Conservation (phyloP, 1,140 invertebrate genomes). For the Leptinotarsa undecemlineata region DNA sequence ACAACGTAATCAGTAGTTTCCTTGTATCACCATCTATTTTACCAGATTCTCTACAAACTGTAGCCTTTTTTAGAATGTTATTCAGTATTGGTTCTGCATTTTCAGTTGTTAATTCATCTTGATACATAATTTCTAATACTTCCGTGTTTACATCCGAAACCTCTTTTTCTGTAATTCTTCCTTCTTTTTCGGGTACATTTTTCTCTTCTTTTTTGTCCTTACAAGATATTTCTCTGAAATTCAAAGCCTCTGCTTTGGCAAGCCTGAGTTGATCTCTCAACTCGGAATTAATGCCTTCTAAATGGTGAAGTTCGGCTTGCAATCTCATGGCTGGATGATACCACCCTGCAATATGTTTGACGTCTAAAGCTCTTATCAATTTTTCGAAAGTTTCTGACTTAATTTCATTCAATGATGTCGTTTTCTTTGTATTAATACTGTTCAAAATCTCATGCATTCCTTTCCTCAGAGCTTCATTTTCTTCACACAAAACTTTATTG, state of each 20-base stretch:
- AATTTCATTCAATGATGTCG: conserved; percentile 52
- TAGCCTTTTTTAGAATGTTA: conserved; percentile 12
- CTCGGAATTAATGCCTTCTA: conserved; percentile 63
- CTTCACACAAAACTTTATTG: conserved; percentile 63
- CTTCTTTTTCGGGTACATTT: background rate
- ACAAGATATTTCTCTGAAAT: conserved; percentile 4
- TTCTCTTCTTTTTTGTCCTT: background rate
- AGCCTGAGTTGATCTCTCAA: conserved; percentile 58
- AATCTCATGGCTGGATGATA: conserved; percentile 75
- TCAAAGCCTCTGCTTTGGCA: conserved; percentile 24
- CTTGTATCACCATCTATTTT: background rate
- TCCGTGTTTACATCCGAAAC: background rate
- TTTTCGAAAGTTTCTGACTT: conserved; percentile 63
- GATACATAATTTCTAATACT: background rate
- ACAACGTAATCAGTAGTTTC: background rate
- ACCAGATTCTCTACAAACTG: background rate
- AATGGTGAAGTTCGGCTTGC: conserved; percentile 66
- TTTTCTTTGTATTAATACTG: conserved; percentile 63
- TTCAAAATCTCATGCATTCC: conserved; percentile 71
- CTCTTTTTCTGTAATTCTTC: background rate
- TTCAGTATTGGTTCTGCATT: conserved; percentile 14
- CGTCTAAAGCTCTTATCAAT: conserved; percentile 67
- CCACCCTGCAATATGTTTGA: conserved; percentile 72
- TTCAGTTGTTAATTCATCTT: conserved; percentile 13
- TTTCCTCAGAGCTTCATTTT: conserved; percentile 72